phyloP scores from a whole-genome alignment of 2,888 invertebrate species.

The Mycalesis mineus region DNA sequence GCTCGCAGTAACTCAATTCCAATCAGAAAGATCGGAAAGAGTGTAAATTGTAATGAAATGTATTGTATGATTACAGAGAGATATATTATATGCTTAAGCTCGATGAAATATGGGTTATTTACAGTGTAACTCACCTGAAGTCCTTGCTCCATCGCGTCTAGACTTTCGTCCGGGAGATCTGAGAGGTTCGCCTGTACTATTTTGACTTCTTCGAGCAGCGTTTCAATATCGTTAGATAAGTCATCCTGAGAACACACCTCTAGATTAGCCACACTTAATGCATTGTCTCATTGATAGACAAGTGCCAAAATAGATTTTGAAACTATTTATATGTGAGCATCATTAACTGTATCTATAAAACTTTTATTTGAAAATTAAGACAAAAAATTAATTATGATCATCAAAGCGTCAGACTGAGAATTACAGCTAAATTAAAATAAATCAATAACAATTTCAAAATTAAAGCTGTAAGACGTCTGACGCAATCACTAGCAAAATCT shows the following conservation, averaged over 20 bases:
- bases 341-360: neutral
- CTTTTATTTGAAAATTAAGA: neutral
- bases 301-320: conserved; percentile 26
- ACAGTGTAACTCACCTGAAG: conserved; percentile 81
- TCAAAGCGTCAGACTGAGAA: too few relatives aligned
- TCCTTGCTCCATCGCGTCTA: conserved; percentile 84
- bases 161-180: conserved; percentile 83
- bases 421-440: neutral
- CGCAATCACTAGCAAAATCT: conserved; percentile 21
- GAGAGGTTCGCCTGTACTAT: conserved; percentile 82
- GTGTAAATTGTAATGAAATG: neutral
- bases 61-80: neutral
- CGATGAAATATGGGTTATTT: conserved; percentile 34
- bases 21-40: neutral
- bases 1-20: too few relatives aligned
- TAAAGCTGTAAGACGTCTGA: neutral
- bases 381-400: neutral
- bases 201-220: conserved; percentile 82
- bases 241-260: conserved; percentile 79
- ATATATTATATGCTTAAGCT: neutral
- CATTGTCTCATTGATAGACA: neutral
- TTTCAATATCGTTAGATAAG: conserved; percentile 83
- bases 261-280: conserved; percentile 52
- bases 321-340: neutral
- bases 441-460: neutral